phyloP scores from a whole-genome alignment of 2,888 invertebrate genomes.

The Chrysolina oricalcia region DNA sequence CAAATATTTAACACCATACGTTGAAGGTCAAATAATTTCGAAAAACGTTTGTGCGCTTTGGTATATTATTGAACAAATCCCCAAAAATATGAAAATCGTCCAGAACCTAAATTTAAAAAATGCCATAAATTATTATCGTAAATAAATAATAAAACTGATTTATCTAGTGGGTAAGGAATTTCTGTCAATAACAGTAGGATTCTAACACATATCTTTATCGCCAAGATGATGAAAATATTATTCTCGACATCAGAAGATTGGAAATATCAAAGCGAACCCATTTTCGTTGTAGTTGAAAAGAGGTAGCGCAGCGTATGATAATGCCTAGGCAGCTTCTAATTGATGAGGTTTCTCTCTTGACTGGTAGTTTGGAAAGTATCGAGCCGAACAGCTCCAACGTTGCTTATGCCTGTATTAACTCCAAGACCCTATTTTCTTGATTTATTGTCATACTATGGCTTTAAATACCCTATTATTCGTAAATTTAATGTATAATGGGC shows the following conservation, averaged over 20 bases:
- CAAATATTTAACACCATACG: no score
- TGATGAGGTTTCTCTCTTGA: conserved; percentile 62
- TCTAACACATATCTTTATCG: no score
- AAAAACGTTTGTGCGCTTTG: no score
- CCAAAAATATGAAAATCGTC: no score
- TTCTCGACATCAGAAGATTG: conserved; percentile 17
- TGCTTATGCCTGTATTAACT: conserved; percentile 70
- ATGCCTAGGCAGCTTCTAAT: conserved; percentile 59
- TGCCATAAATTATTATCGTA: no score
- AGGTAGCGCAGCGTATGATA: conserved; percentile 53
- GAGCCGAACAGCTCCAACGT: conserved; percentile 64
- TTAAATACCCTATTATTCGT: conserved; percentile 86
- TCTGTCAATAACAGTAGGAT: no score
- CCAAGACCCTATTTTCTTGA: conserved; percentile 73
- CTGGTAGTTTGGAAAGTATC: conserved; percentile 58
- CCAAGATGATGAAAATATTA: no score
- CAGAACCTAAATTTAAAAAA: no score
- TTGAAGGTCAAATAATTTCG: no score
- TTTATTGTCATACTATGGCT: conserved; percentile 81
- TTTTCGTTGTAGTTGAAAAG: conserved; percentile 42
- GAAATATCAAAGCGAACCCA: conserved; percentile 37
- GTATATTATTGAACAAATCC: no score
- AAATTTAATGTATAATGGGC: conserved; percentile 81
- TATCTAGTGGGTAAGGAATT: no score
- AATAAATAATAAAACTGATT: no score